A percentile compares a stretch with the other conserved stretches of the same genome.
These are phyloP conservation scores for Dermochelys coriacea DNA, from an alignment of 2,797 vertebrate species.

Conservation along the genomic window DNA sequence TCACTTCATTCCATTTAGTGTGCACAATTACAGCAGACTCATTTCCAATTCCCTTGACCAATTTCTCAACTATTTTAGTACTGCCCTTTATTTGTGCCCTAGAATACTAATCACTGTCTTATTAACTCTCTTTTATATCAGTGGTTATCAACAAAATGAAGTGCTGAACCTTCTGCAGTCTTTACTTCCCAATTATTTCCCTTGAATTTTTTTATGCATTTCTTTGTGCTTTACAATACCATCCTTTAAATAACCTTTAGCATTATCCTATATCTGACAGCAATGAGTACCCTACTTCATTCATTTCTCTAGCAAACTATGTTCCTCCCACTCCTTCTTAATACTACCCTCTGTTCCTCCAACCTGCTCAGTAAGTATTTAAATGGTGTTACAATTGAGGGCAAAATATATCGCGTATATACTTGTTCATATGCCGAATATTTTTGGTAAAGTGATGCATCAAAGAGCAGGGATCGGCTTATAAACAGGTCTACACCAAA, in stretches of 20 bases:
- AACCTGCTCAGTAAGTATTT: neutral
- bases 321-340: neutral
- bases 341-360: neutral
- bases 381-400: neutral
- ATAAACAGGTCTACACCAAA: no score
- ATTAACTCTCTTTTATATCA: constrained; percentile 43
- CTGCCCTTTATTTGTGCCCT: constrained; percentile 17
- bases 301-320: neutral
- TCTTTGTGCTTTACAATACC: neutral
- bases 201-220: neutral
- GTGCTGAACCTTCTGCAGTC: neutral
- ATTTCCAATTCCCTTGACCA: constrained; percentile 51
- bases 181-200: neutral
- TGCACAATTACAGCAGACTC: constrained; percentile 61
- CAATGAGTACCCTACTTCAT: neutral
- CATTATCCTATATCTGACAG: constrained; percentile 5
- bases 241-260: neutral
- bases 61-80: constrained; percentile 35
- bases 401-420: neutral
- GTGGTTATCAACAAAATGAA: neutral
- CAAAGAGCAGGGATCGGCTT: no score
- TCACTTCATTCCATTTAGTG: constrained; percentile 22
- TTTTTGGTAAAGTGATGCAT: no score
- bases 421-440: no score
- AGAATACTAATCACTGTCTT: constrained; percentile 14